A percentile compares a stretch with the other conserved stretches of the same genome.
phyloP scores from a whole-genome alignment of 2,888 invertebrate species.

The Idaea dimidiata region DNA sequence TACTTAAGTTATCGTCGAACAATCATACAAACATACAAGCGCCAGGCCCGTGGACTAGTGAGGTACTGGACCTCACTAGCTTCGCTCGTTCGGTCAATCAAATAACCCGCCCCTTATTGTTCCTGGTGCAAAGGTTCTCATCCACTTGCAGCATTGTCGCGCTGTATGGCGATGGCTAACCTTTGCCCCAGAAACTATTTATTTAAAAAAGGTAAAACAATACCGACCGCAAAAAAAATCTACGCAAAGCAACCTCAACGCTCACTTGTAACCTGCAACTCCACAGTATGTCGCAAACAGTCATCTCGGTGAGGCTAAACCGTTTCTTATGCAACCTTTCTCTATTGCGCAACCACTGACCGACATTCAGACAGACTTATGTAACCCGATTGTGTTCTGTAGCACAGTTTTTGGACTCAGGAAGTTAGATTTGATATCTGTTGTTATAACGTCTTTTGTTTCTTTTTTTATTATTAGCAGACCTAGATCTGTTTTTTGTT shows the following conservation, averaged over 20 bases:
- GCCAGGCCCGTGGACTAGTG: too few species aligned
- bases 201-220: conserved; percentile 3
- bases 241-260: neutral
- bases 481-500: conserved; percentile 13
- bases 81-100: too few species aligned
- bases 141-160: too few species aligned
- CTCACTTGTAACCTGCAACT: neutral
- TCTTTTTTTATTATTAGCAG: conserved; percentile 13
- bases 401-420: conserved; percentile 37
- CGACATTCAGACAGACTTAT: conserved; percentile 68
- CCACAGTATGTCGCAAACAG: conserved; percentile 52
- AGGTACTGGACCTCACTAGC: too few species aligned
- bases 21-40: too few species aligned
- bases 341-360: conserved; percentile 71
- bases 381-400: conserved; percentile 60
- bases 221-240: conserved; percentile 1
- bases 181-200: too few species aligned
- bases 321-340: conserved; percentile 73
- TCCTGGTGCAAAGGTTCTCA: too few species aligned
- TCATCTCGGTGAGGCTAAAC: conserved; percentile 73
- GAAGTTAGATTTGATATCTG: conserved; percentile 19
- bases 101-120: too few species aligned
- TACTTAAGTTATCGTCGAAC: too few species aligned
- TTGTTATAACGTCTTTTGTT: conserved; percentile 5
- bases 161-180: too few species aligned